Conservation (phyloP, 2,888 invertebrate species). For the Netelia inedita region DNA sequence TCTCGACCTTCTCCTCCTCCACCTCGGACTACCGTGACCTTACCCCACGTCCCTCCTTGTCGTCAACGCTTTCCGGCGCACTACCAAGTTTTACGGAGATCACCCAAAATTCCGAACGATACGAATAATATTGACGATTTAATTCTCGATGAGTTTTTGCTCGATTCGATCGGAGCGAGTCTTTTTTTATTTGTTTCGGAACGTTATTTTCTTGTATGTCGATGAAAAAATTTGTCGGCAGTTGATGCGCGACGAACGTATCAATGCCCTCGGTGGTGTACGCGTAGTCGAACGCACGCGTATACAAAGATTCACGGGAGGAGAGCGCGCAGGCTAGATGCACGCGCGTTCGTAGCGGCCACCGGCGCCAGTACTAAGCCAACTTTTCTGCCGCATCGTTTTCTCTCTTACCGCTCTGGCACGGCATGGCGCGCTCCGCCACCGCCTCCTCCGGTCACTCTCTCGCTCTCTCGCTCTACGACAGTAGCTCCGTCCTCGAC, state of each 20-base stretch:
- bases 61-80: background rate
- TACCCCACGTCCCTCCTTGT: background rate
- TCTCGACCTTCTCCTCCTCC: background rate
- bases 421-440: conserved; percentile 31
- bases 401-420: conserved; percentile 57
- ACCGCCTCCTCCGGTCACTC: conserved; percentile 34
- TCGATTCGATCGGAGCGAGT: no score
- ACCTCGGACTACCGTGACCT: no score
- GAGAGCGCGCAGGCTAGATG: conserved; percentile 57
- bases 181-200: no score
- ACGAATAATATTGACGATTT: no score
- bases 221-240: no score
- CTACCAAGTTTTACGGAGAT: no score
- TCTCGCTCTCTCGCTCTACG: conserved; percentile 4
- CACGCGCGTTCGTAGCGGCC: conserved; percentile 70
- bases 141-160: no score
- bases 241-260: no score
- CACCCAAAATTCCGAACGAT: no score
- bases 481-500: conserved; percentile 28
- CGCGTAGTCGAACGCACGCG: conserved; percentile 41
- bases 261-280: no score
- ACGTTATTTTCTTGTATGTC: no score
- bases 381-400: conserved; percentile 70
- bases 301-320: conserved; percentile 38
- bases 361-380: conserved; percentile 73